Conservation (phyloP, 2,888 invertebrate species). For the Melinopterus prodromus region DNA sequence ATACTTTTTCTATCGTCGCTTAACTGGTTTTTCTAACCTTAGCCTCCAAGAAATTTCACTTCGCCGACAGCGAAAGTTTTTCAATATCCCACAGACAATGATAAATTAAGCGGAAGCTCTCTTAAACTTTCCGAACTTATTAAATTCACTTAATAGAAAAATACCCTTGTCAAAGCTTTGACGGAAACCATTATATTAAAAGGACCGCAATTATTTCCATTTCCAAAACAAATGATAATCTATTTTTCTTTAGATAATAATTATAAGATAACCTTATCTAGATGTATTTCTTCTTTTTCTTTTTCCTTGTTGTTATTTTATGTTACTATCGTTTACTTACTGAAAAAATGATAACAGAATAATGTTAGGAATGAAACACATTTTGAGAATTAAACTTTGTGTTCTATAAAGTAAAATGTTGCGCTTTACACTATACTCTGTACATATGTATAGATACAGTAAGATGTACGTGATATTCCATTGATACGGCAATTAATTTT, state of each 20-base stretch:
- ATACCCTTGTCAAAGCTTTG: neutral
- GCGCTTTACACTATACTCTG: neutral
- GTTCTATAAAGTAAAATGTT: neutral
- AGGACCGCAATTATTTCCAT: neutral
- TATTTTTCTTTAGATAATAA: neutral
- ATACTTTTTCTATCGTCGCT: neutral
- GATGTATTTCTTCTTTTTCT: no score
- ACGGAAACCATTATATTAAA: neutral
- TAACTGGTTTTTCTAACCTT: neutral
- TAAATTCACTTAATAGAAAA: constrained; percentile 4
- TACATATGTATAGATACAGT: no score
- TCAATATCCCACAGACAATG: neutral
- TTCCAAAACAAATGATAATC: neutral
- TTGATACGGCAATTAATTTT: neutral
- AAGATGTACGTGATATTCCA: no score
- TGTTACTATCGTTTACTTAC: no score
- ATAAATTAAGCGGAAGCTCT: neutral
- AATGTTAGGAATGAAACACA: no score
- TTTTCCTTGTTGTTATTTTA: no score
- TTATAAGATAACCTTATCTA: no score
- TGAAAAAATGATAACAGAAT: no score
- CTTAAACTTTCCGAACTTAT: neutral
- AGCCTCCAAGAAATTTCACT: neutral
- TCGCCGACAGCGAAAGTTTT: neutral
- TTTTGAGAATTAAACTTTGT: no score